Evolutionary conservation across 2,888 invertebrate genomes (phyloP), one percentile per base, ranked within the genome.

Genomic region (Eupsilia transversa): DNA sequence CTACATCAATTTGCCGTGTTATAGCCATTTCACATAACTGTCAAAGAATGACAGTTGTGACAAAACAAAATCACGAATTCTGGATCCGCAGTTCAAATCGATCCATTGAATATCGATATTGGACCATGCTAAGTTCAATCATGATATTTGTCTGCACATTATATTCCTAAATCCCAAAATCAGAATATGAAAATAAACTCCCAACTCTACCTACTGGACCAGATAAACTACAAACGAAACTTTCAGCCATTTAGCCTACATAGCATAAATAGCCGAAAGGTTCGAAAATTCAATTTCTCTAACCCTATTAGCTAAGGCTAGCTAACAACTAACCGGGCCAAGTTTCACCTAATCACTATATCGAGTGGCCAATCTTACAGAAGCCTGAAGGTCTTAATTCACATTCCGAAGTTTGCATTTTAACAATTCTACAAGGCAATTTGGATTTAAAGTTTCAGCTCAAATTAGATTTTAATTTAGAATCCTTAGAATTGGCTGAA

Each of bases 211-310:
- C 38, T 43, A 49, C 59, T 12, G 9, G n/a, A 71, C 2, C 5
- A 52, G 52, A 74, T 43, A 70, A 66, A 59, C 27, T 60, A 67
- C 65, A 57, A 56, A 5, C 5, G 12, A 60, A 69, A 75, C 30
- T 49, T 56, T 56, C 14, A 61, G 43, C 52, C 17, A 61, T 72
- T 76, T 77, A 56, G 71, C 27, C 43, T 54, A 56, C 54, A 74
- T 60, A 54, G 17, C 67, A 74, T 76, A 71, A 81, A 75, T 72
- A 77, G 63, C 43, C 43, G 30, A 77, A 74, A 81, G 61, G 70
- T 71, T 41, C 30, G 65, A 46, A 70, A 81, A 87, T 87, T 83
- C 74, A 86, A 79, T 86, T 84, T 79, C 80, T 65, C 74, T 63
- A 68, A 82, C 63, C 64, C 75, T 84, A 63, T 77, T 83, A 74